Conservation (phyloP, 2,797 vertebrate genomes). For the Sciaenops ocellatus region DNA sequence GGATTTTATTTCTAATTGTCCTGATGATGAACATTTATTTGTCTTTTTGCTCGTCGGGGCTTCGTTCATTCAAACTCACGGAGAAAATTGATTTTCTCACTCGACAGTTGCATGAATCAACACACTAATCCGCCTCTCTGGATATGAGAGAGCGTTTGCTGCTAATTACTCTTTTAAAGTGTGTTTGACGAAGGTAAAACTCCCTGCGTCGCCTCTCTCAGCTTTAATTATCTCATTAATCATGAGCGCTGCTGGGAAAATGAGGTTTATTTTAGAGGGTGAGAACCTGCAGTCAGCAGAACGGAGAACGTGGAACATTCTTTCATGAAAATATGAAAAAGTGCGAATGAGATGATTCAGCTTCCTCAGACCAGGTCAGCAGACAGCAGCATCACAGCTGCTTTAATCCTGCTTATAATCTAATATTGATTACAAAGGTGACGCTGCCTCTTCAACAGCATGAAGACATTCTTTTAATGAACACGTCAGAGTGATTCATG, state of each 20-base stretch:
- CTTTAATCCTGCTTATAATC: too few relatives aligned
- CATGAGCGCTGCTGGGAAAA: constrained; percentile 14
- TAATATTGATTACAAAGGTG: too few relatives aligned
- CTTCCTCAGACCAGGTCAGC: too few relatives aligned
- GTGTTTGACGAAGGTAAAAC: constrained; percentile 37
- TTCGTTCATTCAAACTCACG: not conserved
- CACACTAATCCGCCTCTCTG: not conserved
- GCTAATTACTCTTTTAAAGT: constrained; percentile 56
- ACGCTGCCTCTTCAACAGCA: too few relatives aligned
- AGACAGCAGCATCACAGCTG: too few relatives aligned
- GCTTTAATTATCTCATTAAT: constrained; percentile 60
- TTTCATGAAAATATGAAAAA: too few relatives aligned
- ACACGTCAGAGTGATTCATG: too few relatives aligned
- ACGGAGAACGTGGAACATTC: not conserved
- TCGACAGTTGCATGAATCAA: constrained; percentile 12
- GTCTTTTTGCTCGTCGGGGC: not conserved
- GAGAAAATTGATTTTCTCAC: not conserved
- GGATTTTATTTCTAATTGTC: too few relatives aligned
- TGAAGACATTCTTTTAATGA: too few relatives aligned
- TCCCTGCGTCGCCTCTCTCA: not conserved
- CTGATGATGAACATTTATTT: too few relatives aligned
- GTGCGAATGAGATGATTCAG: not conserved
- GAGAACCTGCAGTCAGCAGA: constrained; percentile 16
- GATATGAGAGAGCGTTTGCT: not conserved
- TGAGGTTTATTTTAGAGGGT: not conserved